phyloP scores from a whole-genome alignment of 2,888 invertebrate genomes.

The Noctua janthina region DNA sequence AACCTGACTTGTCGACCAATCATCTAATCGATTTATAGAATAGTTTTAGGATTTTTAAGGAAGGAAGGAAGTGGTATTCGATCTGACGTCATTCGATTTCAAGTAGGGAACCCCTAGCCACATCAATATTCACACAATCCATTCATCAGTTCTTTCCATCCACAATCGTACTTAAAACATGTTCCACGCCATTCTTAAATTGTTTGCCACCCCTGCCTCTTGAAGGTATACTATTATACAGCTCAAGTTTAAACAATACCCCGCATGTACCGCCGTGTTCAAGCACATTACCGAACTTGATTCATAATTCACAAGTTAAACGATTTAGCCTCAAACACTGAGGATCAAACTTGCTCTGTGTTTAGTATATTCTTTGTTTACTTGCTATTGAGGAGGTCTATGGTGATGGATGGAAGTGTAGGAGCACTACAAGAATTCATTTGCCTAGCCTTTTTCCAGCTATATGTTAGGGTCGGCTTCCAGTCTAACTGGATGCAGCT shows the following conservation, averaged over 20 bases:
- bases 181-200: not conserved
- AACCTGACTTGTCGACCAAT: too few species aligned
- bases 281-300: conserved; percentile 50
- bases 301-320: conserved; percentile 57
- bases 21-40: too few species aligned
- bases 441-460: too few species aligned
- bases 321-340: conserved; percentile 34
- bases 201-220: conserved; percentile 5
- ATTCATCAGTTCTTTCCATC: too few species aligned
- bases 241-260: conserved; percentile 50
- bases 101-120: too few species aligned
- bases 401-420: not conserved
- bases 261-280: conserved; percentile 33
- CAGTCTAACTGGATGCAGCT: too few species aligned
- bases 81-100: too few species aligned
- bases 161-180: not conserved
- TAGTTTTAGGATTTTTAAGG: too few species aligned
- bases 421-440: too few species aligned
- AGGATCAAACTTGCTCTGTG: conserved; percentile 41
- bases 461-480: too few species aligned
- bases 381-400: not conserved
- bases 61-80: too few species aligned
- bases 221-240: conserved; percentile 11
- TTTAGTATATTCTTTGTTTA: conserved; percentile 34
- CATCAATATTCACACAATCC: too few species aligned